A percentile compares a stretch with the other conserved stretches of the same genome.
These are phyloP conservation scores for Lasioglossum morio DNA, from an alignment of 2,888 invertebrate genomes.

Conservation along the genomic window DNA sequence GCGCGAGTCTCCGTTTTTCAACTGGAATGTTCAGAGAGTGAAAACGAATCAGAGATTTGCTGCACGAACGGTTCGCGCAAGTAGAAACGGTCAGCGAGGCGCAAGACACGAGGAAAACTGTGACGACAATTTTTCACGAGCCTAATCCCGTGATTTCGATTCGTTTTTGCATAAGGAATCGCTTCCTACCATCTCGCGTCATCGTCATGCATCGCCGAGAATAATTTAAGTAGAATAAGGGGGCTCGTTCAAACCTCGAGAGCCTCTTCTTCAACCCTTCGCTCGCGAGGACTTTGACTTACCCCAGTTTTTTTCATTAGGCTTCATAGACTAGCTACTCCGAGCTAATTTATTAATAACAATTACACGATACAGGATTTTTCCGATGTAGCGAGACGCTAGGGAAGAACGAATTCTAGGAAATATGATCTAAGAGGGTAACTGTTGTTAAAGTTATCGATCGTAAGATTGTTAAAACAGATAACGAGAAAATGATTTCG, in stretches of 20 bases:
- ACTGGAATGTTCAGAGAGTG: not conserved
- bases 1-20: not conserved
- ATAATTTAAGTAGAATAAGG: not conserved
- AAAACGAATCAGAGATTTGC: not conserved
- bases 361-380: not conserved
- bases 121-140: not conserved
- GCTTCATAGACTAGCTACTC: not conserved
- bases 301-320: not conserved
- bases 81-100: not conserved
- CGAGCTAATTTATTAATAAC: not conserved
- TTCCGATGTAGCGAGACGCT: not conserved
- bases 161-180: not conserved
- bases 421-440: not conserved
- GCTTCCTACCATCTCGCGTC: not conserved
- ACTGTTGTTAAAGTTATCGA: too few relatives aligned
- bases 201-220: not conserved
- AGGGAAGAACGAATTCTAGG: not conserved
- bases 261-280: not conserved
- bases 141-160: not conserved
- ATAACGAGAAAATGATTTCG: too few relatives aligned
- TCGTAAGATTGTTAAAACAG: too few relatives aligned
- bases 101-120: not conserved
- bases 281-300: conserved; percentile 28
- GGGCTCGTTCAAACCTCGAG: not conserved
- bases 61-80: not conserved